Conservation (phyloP, 35 echinoderm and acorn worm genomes). For the Apostichopus japonicus region DNA sequence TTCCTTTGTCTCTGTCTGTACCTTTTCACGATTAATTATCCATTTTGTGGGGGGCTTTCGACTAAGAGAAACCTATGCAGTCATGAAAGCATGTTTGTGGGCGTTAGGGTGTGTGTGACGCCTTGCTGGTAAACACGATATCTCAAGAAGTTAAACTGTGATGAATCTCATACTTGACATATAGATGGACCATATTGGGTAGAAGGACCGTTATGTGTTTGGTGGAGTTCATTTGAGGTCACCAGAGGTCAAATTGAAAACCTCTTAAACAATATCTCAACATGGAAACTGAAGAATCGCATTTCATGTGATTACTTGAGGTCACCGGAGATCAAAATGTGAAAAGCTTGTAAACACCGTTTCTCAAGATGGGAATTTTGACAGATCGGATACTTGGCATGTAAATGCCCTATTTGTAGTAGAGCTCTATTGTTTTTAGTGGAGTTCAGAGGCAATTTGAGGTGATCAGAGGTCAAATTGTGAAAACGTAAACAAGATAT, state of each 20-base stretch:
- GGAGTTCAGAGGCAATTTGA: background rate
- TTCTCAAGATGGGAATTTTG: background rate
- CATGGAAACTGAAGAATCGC: background rate
- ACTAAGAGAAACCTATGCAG: too few relatives aligned
- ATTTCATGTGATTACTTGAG: background rate
- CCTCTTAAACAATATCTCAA: too few relatives aligned
- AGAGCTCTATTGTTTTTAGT: background rate
- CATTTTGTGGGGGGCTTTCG: too few relatives aligned
- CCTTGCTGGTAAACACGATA: too few relatives aligned
- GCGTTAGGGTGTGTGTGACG: too few relatives aligned
- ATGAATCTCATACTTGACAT: too few relatives aligned
- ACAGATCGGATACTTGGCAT: background rate
- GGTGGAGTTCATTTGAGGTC: background rate
- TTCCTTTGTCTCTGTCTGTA: too few relatives aligned
- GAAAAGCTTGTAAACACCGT: background rate
- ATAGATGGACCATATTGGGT: too few relatives aligned
- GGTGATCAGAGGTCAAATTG: background rate
- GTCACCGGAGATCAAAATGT: background rate
- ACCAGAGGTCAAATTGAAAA: too few relatives aligned
- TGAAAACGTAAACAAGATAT: background rate
- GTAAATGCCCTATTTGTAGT: background rate
- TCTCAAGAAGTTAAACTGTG: too few relatives aligned
- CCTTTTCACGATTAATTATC: too few relatives aligned
- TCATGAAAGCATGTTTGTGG: too few relatives aligned
- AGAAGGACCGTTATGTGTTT: background rate